Evolutionary conservation across 2,888 invertebrate species (phyloP), one percentile per base, ranked within the genome.

Genomic region (Drosophila hawaiiensis): DNA sequence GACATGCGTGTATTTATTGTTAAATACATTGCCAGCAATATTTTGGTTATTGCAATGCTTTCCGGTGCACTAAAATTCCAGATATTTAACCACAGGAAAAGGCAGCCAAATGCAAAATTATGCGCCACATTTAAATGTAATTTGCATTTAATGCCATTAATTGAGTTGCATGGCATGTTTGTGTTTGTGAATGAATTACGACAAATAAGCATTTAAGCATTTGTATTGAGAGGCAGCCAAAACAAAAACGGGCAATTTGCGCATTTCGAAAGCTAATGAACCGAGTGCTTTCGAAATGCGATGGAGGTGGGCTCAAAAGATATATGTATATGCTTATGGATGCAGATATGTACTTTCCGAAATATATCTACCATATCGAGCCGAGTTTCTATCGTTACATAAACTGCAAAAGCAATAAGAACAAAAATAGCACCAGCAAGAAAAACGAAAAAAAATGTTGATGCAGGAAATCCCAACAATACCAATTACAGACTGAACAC

Each of bases 71-170:
- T 76, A 71, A 76, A 78, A 80, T 76, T 76, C 28, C 80, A 80
- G 43, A 56, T 66, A 43, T 59, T 29, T 25, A 60, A 37, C 47
- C 43, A 56, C 71, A 76, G 78, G 62, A 75, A 80, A 55, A 61
- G 81, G 73, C 77, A 80, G 50, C 68, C 84, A 73, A 84, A 84
- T 80, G 74, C 83, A 84, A 77, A 77, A 84, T 83, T 80, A 80
- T 84, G 74, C 70, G 58, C 70, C 83, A 55, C 84, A 86, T 82
- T 89, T 77, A 82, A 82, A 84, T 86, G 77, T 64, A 84, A 89
- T 87, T 82, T 77, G 72, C 84, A 87, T 77, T 76, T 73, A 73
- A 80, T 89, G 72, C 64, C 73, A 87, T 84, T 87, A 89, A 89
- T 87, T 87, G 88, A 82, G 82, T 82, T 87, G 70, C 69, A 54